Percentiles rank a stretch among this genome's conserved stretches.
Conservation (phyloP, 2,113 vertebrate genomes). For the Columba janthina region DNA sequence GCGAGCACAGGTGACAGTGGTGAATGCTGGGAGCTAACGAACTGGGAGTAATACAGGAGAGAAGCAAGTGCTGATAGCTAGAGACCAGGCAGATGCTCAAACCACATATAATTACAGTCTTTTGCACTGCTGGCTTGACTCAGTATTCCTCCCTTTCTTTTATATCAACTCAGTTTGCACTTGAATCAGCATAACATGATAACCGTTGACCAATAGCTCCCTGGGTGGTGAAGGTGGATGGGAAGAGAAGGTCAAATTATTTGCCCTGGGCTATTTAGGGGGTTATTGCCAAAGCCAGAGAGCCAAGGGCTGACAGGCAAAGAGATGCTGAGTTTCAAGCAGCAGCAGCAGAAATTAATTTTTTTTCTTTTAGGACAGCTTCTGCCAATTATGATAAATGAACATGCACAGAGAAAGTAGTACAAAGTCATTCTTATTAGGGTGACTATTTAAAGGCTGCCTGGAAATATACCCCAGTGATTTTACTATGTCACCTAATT, state of each 20-base stretch:
- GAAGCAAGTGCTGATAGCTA: not conserved
- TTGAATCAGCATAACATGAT: not conserved
- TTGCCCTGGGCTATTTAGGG: not conserved
- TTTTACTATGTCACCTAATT: constrained; percentile 49
- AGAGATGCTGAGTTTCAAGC: not conserved
- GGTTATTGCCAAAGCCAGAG: not conserved
- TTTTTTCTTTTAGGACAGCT: not conserved
- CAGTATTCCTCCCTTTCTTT: not conserved
- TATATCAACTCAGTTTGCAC: not conserved
- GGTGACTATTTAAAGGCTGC: constrained; percentile 54
- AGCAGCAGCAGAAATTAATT: not conserved
- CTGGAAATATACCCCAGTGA: not conserved
- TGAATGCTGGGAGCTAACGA: not conserved
- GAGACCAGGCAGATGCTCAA: not conserved
- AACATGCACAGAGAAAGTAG: constrained; percentile 20
- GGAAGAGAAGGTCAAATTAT: not conserved
- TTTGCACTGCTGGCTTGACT: not conserved
- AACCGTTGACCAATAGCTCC: not conserved
- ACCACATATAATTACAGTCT: not conserved
- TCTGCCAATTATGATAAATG: not conserved
- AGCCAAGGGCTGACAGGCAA: not conserved
- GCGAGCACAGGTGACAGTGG: not conserved
- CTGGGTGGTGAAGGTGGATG: not conserved
- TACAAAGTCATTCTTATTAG: constrained; percentile 56
- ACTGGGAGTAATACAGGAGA: not conserved